Evolutionary conservation across 2,797 vertebrate genomes (phyloP), one percentile per base, ranked within the genome.

Genomic region (Manis pentadactyla): DNA sequence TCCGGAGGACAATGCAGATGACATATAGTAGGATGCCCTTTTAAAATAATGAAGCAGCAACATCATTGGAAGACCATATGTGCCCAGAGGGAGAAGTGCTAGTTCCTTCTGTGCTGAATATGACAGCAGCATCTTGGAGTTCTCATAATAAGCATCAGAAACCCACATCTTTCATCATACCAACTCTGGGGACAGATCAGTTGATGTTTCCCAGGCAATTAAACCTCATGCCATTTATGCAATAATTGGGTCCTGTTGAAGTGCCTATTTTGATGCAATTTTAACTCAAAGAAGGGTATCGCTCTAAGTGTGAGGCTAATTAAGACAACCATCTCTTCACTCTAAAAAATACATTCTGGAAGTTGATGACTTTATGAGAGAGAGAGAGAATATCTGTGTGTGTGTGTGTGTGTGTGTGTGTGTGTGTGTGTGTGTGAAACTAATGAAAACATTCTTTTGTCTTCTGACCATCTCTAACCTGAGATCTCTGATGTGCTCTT

Each of bases 281-380:
- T 90, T 95, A 95, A 92, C 87, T 95, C 53, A 90, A 92, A 89
- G 51, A 89, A 79, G 12, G 12, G 0, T 25, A 39, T 95, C 64
- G 15, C 23, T 90, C 46, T 90, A 79, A 57, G 59, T 64, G 12
- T 69, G 53, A 90, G 18, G 29, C 46, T 91, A 90, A 93, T 83
- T 93, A 96, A 79, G 64, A 87, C 29, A 57, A 23, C 3, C n/a
- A 34, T 74, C 59, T 86, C 37, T 90, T 63, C 17, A 39, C 39
- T 74, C 34, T 75, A 34, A 90, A 85, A 84, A 39, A 79, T 51
- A 12, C 46, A 18, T 34, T 42, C 37, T 93, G 42, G 29, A 88
- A 94, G 46, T 77, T 66, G 59, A 37, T 63, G 73, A 64, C 5
- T 66, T 31, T 57, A 31, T 42, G 55, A 53, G 10, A 46, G 8